Conservation (phyloP, 1,140 invertebrate species). For the Drosophila ambigua region DNA sequence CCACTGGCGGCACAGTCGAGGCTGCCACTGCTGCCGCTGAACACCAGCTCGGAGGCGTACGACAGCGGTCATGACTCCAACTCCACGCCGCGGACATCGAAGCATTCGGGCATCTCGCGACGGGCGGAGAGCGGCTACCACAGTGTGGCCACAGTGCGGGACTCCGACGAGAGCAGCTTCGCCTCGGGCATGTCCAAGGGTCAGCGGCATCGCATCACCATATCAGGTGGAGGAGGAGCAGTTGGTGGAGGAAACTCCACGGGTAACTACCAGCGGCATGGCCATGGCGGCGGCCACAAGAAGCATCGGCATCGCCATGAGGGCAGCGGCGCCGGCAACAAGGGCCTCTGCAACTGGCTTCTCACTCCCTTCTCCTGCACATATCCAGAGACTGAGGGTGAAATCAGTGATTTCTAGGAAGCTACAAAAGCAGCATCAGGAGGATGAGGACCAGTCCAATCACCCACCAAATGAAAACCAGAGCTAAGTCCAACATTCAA, state of each 20-base stretch:
- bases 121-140: slow-evolving; percentile 94
- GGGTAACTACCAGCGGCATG: slow-evolving; percentile 72
- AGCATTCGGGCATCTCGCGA: slow-evolving; percentile 90
- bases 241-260: slow-evolving; percentile 53
- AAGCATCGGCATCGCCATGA: slow-evolving; percentile 75
- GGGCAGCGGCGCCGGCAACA: slow-evolving; percentile 37
- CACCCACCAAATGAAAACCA: slow-evolving; percentile 44
- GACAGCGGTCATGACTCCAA: slow-evolving; percentile 91
- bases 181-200: slow-evolving; percentile 89
- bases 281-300: slow-evolving; percentile 32
- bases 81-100: slow-evolving; percentile 90
- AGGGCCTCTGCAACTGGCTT: slow-evolving; percentile 78
- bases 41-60: slow-evolving; percentile 86
- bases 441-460: slow-evolving; percentile 30
- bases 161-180: slow-evolving; percentile 93
- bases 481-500: slow-evolving; percentile 67
- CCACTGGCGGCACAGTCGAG: slow-evolving; percentile 84
- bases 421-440: slow-evolving; percentile 1
- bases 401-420: slow-evolving; percentile 86
- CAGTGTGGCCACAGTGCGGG: slow-evolving; percentile 89
- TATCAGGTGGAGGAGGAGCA: slow-evolving; percentile 61
- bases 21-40: slow-evolving; percentile 75
- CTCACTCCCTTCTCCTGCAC: slow-evolving; percentile 89
- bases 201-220: slow-evolving; percentile 87
- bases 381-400: slow-evolving; percentile 88